Evolutionary conservation across 2,797 vertebrate genomes (phyloP).

Genomic region (Mallotus villosus): DNA sequence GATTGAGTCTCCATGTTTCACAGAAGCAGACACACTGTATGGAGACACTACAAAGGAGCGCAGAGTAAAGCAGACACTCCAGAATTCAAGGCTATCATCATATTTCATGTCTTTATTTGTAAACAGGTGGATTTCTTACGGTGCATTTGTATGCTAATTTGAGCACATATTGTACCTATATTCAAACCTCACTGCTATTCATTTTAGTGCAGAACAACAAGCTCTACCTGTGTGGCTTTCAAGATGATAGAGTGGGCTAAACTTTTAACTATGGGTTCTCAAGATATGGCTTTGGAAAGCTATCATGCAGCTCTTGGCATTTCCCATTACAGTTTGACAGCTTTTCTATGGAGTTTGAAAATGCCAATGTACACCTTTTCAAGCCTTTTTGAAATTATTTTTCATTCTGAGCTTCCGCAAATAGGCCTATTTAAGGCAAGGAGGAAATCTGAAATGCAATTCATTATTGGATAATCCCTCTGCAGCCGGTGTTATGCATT

Average conservation of each 20-base stretch:
- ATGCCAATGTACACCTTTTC: constrained; percentile 52
- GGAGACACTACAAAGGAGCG: constrained; percentile 1
- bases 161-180: not conserved
- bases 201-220: constrained; percentile 16
- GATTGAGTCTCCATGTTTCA: not conserved
- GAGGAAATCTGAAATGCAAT: constrained; percentile 9
- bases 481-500: too few species aligned
- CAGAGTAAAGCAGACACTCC: not conserved
- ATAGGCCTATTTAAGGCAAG: constrained; percentile 51
- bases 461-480: not conserved
- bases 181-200: constrained; percentile 4
- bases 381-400: constrained; percentile 39
- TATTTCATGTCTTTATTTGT: constrained; percentile 11
- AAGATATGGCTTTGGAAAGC: constrained; percentile 50
- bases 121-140: not conserved
- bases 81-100: constrained; percentile 1
- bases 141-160: constrained; percentile 17
- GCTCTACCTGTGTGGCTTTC: constrained; percentile 25
- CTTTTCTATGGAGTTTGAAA: constrained; percentile 65
- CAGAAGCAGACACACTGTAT: not conserved
- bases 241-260: constrained; percentile 39
- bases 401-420: constrained; percentile 15
- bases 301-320: constrained; percentile 57
- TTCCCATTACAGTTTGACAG: constrained; percentile 66
- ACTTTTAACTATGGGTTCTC: constrained; percentile 48